Evolutionary conservation across 1,140 invertebrate genomes (phyloP).

Genomic region (Telenomus remus): DNA sequence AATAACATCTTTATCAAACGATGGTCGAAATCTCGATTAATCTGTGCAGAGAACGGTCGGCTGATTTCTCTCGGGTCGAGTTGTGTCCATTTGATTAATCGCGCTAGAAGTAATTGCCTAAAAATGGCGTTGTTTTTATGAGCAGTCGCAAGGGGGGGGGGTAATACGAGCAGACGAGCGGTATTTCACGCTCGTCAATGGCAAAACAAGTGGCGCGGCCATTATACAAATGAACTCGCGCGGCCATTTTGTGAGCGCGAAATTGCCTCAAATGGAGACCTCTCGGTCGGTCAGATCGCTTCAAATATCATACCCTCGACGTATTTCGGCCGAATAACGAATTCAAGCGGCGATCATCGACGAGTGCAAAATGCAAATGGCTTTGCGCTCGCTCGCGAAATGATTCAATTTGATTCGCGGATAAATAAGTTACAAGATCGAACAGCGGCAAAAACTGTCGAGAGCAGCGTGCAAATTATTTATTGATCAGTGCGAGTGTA

Average conservation of each 20-base stretch:
- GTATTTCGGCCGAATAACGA: too few species aligned
- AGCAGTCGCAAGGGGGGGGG: too few species aligned
- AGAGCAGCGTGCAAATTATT: too few species aligned
- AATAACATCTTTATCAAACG: too few species aligned
- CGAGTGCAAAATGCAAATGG: too few species aligned
- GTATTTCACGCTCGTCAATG: background rate
- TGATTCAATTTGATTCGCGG: background rate
- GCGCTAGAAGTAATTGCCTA: slow-evolving; percentile 3
- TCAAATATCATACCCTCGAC: slow-evolving; percentile 3
- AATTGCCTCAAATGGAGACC: slow-evolving; percentile 7
- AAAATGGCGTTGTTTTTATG: slow-evolving; percentile 14
- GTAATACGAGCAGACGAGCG: background rate
- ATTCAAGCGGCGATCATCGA: too few species aligned
- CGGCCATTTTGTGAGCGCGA: slow-evolving; percentile 5
- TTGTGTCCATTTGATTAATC: slow-evolving; percentile 10
- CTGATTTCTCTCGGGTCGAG: background rate
- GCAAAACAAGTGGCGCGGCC: slow-evolving; percentile 2
- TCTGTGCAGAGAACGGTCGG: too few species aligned
- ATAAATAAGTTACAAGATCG: slow-evolving; percentile 12
- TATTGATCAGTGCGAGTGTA: background rate
- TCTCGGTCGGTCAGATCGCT: slow-evolving; percentile 1
- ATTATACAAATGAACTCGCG: slow-evolving; percentile 15
- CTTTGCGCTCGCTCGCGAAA: background rate
- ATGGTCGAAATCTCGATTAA: too few species aligned
- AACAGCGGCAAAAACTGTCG: slow-evolving; percentile 1